Evolutionary conservation across 2,113 vertebrate species (phyloP).

Genomic region (Alosa alosa): DNA sequence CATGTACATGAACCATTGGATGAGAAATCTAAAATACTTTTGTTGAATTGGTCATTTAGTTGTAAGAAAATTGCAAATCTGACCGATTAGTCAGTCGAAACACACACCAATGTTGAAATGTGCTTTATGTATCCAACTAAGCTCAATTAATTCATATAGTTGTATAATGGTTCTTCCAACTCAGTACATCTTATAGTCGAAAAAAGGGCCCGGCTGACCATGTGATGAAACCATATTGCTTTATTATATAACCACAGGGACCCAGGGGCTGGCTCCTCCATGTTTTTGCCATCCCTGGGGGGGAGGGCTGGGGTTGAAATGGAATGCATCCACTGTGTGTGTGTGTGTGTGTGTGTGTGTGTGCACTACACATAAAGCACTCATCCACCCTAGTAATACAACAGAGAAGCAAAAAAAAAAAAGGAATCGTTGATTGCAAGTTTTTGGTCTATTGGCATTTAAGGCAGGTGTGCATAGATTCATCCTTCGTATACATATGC

Average conservation of each 20-base stretch:
- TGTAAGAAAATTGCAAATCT: background rate
- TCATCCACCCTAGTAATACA: background rate
- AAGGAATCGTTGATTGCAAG: slow-evolving; percentile 13
- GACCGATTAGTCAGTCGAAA: background rate
- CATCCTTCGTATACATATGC: slow-evolving; percentile 48
- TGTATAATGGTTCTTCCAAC: background rate
- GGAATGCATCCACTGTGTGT: background rate
- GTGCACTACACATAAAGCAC: background rate
- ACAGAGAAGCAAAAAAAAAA: slow-evolving; percentile 23
- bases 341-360: slow-evolving; percentile 12
- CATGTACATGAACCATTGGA: too few species aligned
- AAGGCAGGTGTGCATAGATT: slow-evolving; percentile 63
- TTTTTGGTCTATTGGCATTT: slow-evolving; percentile 52
- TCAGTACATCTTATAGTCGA: background rate
- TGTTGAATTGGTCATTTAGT: background rate
- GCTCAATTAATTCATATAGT: too few species aligned
- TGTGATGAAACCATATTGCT: background rate
- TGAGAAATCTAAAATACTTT: too few species aligned
- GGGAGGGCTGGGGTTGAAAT: background rate
- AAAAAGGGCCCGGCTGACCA: background rate
- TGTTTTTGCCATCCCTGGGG: background rate
- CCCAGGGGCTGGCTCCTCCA: background rate
- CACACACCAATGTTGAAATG: too few species aligned
- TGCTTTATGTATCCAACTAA: too few species aligned
- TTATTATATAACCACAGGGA: background rate